Evolutionary conservation across 1,140 invertebrate genomes (phyloP).

Genomic region (Microplitis mediator): DNA sequence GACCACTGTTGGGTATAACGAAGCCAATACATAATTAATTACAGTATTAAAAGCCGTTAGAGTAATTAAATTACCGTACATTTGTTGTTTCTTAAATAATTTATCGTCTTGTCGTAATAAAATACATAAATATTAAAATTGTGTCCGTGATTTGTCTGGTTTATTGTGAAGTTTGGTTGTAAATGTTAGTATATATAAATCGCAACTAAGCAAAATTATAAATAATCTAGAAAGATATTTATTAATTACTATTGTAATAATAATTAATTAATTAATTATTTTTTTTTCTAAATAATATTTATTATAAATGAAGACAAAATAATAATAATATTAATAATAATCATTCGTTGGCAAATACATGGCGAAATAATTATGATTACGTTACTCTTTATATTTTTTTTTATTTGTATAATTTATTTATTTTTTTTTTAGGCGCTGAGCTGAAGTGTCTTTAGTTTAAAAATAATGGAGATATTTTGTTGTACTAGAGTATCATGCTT

Average conservation of each 20-base stretch:
- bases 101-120: slow-evolving; percentile 19
- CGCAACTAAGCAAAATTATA: slow-evolving; percentile 33
- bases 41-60: background rate
- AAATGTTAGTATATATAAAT: slow-evolving; percentile 4
- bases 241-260: slow-evolving; percentile 48
- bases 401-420: slow-evolving; percentile 20
- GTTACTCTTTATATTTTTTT: slow-evolving; percentile 17
- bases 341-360: slow-evolving; percentile 63
- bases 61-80: background rate
- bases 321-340: slow-evolving; percentile 40
- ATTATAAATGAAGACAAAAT: slow-evolving; percentile 55
- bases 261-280: slow-evolving; percentile 45
- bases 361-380: slow-evolving; percentile 59
- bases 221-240: slow-evolving; percentile 60
- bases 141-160: background rate
- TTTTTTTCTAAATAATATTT: slow-evolving; percentile 55
- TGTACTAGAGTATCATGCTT: slow-evolving; percentile 49
- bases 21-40: slow-evolving; percentile 33
- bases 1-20: slow-evolving; percentile 38
- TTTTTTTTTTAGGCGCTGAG: slow-evolving; percentile 56
- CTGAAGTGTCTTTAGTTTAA: slow-evolving; percentile 29
- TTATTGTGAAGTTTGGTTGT: too few species aligned
- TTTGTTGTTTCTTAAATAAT: background rate
- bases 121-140: slow-evolving; percentile 14
- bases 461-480: slow-evolving; percentile 15